These are phyloP conservation scores for Ataeniobius toweri DNA, from an alignment of 2,797 vertebrate genomes.

Conservation along the genomic window DNA sequence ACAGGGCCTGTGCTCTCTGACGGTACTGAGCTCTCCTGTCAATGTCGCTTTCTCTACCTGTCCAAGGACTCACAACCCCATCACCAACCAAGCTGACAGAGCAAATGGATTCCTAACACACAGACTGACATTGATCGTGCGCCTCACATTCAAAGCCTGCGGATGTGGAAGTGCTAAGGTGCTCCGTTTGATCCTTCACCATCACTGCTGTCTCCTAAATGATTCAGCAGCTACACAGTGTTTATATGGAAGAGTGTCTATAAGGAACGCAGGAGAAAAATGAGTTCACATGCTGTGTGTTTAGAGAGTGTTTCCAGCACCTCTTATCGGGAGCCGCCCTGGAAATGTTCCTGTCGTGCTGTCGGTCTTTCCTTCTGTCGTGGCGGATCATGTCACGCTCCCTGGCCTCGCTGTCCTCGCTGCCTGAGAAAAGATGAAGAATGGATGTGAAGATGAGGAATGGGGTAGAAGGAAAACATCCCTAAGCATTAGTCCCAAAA, in stretches of 20 bases:
- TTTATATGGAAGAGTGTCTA: constrained; percentile 4
- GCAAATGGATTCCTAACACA: constrained; percentile 2
- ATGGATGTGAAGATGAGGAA: constrained; percentile 7
- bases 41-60: constrained; percentile 37
- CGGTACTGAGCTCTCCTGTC: constrained; percentile 52
- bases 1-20: constrained; percentile 55
- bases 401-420: constrained; percentile 90
- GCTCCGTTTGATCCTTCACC: constrained; percentile 40
- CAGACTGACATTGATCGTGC: constrained; percentile 7
- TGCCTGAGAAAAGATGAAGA: constrained; percentile 63
- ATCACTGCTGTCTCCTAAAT: constrained; percentile 53
- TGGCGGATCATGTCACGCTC: constrained; percentile 96
- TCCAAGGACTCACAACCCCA: constrained; percentile 35
- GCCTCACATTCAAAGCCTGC: constrained; percentile 17
- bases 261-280: not conserved
- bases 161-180: constrained; percentile 27
- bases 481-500: not conserved
- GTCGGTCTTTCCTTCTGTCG: constrained; percentile 92
- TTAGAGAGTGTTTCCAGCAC: constrained; percentile 75
- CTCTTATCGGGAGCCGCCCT: constrained; percentile 96
- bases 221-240: constrained; percentile 49
- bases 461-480: not conserved
- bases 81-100: constrained; percentile 39
- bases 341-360: constrained; percentile 95
- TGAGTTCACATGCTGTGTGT: constrained; percentile 42